Evolutionary conservation across 2,888 invertebrate species (phyloP).

Genomic region (Leptinotarsa peninsularis): DNA sequence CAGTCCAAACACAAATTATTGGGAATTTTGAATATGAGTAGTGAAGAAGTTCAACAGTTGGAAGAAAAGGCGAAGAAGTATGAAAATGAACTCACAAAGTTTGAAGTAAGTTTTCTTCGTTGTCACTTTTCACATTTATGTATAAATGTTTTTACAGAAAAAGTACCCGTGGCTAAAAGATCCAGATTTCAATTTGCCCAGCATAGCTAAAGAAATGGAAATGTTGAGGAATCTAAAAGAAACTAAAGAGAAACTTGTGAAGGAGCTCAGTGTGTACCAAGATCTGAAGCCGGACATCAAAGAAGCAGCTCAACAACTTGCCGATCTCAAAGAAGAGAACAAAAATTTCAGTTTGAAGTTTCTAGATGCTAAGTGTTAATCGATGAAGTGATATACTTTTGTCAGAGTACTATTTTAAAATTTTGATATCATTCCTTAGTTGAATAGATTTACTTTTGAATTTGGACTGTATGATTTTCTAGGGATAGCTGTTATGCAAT

Average conservation of each 20-base stretch:
- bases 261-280: slow-evolving; percentile 56
- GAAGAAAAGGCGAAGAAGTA: slow-evolving; percentile 58
- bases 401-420: slow-evolving; percentile 8
- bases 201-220: slow-evolving; percentile 57
- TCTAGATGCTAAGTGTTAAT: slow-evolving; percentile 35
- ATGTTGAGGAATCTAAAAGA: slow-evolving; percentile 52
- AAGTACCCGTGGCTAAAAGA: slow-evolving; percentile 54
- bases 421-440: slow-evolving; percentile 7
- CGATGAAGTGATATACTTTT: not conserved
- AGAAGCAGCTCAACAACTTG: slow-evolving; percentile 59
- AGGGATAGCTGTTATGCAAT: not conserved
- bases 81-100: slow-evolving; percentile 57
- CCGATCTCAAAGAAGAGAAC: slow-evolving; percentile 55
- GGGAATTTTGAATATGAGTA: slow-evolving; percentile 40
- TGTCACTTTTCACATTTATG: not conserved
- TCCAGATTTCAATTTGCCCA: slow-evolving; percentile 54
- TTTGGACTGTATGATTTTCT: not conserved
- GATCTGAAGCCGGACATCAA: slow-evolving; percentile 59
- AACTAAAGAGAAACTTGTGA: slow-evolving; percentile 54
- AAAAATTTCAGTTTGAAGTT: slow-evolving; percentile 43
- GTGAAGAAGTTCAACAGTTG: slow-evolving; percentile 46
- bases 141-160: slow-evolving; percentile 41
- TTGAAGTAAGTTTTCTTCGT: slow-evolving; percentile 53
- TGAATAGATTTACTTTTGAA: slow-evolving; percentile 4
- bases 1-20: slow-evolving; percentile 35